Conservation (phyloP, 2,888 invertebrate genomes). For the Aphodius sticticus region DNA sequence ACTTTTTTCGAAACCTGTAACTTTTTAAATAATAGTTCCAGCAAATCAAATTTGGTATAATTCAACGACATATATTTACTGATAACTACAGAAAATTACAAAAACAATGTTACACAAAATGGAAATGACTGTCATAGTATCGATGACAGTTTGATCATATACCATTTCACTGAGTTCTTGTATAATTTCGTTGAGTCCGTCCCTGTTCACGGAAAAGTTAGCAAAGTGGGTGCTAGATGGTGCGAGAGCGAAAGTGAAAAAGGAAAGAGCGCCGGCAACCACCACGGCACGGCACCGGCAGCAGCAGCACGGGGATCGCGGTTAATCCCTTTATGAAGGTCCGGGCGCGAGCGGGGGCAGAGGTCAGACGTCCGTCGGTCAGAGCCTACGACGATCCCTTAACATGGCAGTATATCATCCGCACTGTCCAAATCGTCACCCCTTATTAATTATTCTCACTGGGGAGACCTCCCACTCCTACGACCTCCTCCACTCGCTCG, state of each 20-base stretch:
- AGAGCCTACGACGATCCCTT: constrained; percentile 21
- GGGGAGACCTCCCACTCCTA: constrained; percentile 5
- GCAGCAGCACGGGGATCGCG: constrained; percentile 10
- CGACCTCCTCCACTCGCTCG: constrained; percentile 7
- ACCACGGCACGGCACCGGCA: background rate
- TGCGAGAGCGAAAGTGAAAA: background rate
- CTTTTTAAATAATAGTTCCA: too few relatives aligned
- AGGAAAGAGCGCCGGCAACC: background rate
- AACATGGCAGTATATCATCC: constrained; percentile 25
- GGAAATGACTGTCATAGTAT: too few relatives aligned
- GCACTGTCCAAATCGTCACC: constrained; percentile 24
- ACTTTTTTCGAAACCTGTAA: too few relatives aligned
- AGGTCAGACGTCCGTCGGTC: constrained; percentile 20
- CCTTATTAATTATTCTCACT: constrained; percentile 25
- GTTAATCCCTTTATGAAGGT: constrained; percentile 24
- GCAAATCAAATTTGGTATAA: too few relatives aligned
- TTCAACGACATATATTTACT: too few relatives aligned
- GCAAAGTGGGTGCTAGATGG: constrained; percentile 4
- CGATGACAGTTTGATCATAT: too few relatives aligned
- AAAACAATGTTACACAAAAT: too few relatives aligned
- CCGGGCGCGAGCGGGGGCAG: constrained; percentile 8
- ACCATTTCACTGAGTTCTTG: too few relatives aligned
- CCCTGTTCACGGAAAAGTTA: background rate
- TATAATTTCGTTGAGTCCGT: background rate
- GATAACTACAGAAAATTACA: too few relatives aligned